Conservation (phyloP, 2,797 vertebrate genomes). For the Mycteria americana region DNA sequence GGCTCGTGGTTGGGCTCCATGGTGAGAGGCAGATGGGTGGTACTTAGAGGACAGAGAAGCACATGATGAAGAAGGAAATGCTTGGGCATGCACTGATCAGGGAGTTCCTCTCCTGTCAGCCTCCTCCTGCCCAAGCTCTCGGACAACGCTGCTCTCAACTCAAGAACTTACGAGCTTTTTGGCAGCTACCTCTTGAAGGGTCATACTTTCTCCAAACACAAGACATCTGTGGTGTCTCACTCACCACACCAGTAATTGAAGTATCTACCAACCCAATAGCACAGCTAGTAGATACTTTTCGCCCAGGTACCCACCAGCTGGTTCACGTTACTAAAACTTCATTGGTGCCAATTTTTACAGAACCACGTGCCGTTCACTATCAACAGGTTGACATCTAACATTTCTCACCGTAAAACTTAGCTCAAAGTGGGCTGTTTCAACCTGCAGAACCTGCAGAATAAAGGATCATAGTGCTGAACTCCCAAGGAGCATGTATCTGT, state of each 20-base stretch:
- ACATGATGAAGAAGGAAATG: background rate
- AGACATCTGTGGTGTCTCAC: background rate
- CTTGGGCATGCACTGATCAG: background rate
- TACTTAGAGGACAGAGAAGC: background rate
- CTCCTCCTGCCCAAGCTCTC: background rate
- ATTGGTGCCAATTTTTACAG: background rate
- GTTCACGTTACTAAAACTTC: background rate
- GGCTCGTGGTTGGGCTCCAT: rapidly evolving
- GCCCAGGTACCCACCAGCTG: background rate
- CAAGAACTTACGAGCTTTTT: background rate
- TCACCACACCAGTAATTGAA: background rate
- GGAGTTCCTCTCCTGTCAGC: background rate
- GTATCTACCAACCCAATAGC: background rate
- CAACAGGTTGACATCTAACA: background rate
- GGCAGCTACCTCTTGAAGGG: background rate
- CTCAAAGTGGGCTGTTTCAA: background rate
- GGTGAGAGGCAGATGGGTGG: background rate
- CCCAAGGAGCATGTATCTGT: background rate
- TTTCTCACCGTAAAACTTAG: background rate
- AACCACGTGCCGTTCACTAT: background rate
- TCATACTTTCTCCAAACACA: background rate
- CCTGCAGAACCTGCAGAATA: background rate
- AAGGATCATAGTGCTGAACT: background rate
- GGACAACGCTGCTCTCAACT: background rate
- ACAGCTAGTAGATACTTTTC: background rate